Conservation (phyloP, 2,113 vertebrate species). For the Neotoma lepida region DNA sequence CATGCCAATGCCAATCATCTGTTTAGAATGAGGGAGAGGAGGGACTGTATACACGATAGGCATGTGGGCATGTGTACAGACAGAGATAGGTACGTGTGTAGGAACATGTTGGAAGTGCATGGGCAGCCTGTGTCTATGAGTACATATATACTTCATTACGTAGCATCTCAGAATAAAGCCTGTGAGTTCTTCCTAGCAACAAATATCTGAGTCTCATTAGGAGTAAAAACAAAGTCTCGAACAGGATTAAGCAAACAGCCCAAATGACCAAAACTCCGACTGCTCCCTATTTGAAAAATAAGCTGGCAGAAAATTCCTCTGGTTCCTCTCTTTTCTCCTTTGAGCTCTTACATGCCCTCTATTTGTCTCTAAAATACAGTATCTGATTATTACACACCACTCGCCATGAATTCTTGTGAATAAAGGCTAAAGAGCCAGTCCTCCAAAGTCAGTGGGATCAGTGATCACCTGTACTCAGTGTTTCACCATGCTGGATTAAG, state of each 20-base stretch:
- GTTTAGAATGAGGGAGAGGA: not conserved
- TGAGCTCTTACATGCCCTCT: not conserved
- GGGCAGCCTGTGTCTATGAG: not conserved
- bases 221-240: not conserved
- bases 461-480: not conserved
- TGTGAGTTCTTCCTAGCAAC: slow-evolving; percentile 1
- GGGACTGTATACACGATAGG: accelerated
- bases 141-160: not conserved
- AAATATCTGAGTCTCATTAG: slow-evolving; percentile 23
- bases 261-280: not conserved
- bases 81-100: not conserved
- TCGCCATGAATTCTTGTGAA: not conserved
- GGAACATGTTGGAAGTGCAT: too few relatives aligned
- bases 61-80: not conserved
- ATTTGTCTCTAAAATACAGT: slow-evolving; percentile 2
- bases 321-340: not conserved
- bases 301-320: not conserved
- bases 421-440: not conserved
- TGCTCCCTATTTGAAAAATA: not conserved
- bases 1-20: too few relatives aligned
- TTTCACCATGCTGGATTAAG: not conserved
- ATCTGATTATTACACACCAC: not conserved
- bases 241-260: not conserved
- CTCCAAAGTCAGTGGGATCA: not conserved
- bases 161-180: not conserved